Base-by-base conservation (phyloP, 2,113 vertebrate genomes). In the Urocynchramus pylzowi region DNA sequence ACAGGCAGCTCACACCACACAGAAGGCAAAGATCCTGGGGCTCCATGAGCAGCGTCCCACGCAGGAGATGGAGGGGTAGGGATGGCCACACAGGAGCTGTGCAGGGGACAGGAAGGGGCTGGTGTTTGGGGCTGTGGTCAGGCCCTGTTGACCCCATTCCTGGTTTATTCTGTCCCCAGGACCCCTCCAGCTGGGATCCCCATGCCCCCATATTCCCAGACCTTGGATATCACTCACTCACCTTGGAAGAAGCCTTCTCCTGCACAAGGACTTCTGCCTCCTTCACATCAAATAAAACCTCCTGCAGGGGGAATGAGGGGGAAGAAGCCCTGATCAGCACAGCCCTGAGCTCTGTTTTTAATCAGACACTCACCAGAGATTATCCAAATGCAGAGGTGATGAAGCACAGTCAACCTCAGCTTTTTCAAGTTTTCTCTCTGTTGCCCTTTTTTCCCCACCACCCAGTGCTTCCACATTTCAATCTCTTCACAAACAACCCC, bases 61-160 rank as follows among this genome's bases (percentile, higher is more conserved):
- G 27, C 98, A 99, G 57, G 98, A 99, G 90, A 99, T 98, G 71
- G 98, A 97, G 18, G 98, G 98, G 89, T 98, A 99, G 74, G 98
- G 97, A 74, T 98, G 98, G 81, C 93, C 86, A 90, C 98, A 97
- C 69, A 99, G 76, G 71, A 98, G 96, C 99, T 99, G 82, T 0
- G 0, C 33, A 6, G 39, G 71, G 42, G 5, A 47, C n/a, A 7
- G 23, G 41, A 39, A 27, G 68, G 65, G 64, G 30, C 9, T 0
- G 5, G 44, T 0, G 2, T 6, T 10, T 17, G 53, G 50, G 64
- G 44, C 59, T 60, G 42, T 11, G 9, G 21, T 6, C 15, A 2
- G 23, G 5, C 35, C 49, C 41, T 7, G 4, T 4, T 0, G 0
- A 26, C 35, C 47, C 81, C 2, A 0, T 10, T 30, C 52, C 73